These are phyloP conservation scores for Grammomys dolichurus DNA, from an alignment of 2,113 vertebrate genomes.

Conservation along the genomic window DNA sequence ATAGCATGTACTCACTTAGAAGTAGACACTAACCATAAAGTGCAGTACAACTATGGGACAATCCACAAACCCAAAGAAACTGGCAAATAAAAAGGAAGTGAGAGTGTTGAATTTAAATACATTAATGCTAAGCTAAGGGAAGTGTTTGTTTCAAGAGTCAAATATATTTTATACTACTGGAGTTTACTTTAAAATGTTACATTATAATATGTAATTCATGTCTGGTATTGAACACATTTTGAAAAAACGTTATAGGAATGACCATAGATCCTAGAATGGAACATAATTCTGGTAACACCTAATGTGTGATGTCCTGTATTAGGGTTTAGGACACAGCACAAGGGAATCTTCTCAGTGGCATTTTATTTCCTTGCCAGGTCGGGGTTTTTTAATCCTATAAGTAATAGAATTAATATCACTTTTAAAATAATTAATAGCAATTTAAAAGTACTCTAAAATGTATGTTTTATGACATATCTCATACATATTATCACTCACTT, in stretches of 20 bases:
- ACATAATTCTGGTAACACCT: not conserved
- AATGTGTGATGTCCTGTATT: not conserved
- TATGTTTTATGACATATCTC: not conserved
- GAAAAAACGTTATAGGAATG: not conserved
- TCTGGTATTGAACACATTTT: not conserved
- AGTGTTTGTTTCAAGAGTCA: not conserved
- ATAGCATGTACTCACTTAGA: no score
- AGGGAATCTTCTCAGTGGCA: not conserved
- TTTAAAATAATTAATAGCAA: not conserved
- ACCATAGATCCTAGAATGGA: not conserved
- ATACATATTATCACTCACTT: not conserved
- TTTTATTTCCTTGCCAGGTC: not conserved
- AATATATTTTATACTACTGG: not conserved
- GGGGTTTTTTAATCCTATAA: not conserved
- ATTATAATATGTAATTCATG: not conserved
- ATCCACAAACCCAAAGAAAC: no score
- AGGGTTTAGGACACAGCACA: not conserved
- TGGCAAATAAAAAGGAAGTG: no score
- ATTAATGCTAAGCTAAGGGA: not conserved
- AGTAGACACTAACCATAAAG: no score
- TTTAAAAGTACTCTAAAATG: not conserved
- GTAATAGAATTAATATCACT: not conserved
- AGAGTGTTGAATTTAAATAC: not conserved
- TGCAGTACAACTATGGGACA: no score
- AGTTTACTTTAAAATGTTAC: not conserved